Percentiles rank a stretch among this genome's conserved stretches.
phyloP scores from a whole-genome alignment of 2,113 vertebrate genomes.

The Emydocephalus ijimae region DNA sequence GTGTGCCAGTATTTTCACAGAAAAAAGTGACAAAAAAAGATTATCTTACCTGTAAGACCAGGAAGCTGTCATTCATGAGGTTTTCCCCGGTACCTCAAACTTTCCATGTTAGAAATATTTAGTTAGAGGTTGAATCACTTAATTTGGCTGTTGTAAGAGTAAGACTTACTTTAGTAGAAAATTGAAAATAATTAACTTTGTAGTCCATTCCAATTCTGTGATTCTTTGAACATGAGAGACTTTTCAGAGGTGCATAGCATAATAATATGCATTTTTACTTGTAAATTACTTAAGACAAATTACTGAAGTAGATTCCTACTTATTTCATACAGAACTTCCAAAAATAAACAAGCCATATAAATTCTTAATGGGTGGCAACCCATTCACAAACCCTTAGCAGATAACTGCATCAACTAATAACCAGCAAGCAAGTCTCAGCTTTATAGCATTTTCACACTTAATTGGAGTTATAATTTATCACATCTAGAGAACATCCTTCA shows the following conservation, averaged over 20 bases:
- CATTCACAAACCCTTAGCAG: neutral
- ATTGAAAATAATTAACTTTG: neutral
- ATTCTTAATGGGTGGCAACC: neutral
- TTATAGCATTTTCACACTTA: conserved; percentile 10
- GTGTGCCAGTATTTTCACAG: neutral
- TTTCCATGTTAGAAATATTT: neutral
- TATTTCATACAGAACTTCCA: neutral
- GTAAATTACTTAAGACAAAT: neutral
- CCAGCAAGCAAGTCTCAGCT: neutral
- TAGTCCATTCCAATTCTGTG: neutral
- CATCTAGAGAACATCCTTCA: neutral
- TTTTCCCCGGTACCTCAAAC: neutral
- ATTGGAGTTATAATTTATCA: conserved; percentile 4
- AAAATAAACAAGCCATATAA: conserved; percentile 1
- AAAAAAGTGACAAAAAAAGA: neutral
- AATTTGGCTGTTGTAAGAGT: neutral
- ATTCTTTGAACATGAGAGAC: neutral
- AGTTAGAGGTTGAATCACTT: neutral
- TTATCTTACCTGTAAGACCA: neutral
- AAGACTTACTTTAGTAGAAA: neutral
- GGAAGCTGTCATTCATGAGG: neutral
- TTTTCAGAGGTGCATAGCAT: neutral
- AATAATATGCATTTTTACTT: neutral
- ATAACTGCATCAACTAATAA: conserved; percentile 3
- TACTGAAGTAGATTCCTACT: neutral